Base-by-base conservation (phyloP, 2,888 invertebrate genomes). In the Phragmatobia fuliginosa region DNA sequence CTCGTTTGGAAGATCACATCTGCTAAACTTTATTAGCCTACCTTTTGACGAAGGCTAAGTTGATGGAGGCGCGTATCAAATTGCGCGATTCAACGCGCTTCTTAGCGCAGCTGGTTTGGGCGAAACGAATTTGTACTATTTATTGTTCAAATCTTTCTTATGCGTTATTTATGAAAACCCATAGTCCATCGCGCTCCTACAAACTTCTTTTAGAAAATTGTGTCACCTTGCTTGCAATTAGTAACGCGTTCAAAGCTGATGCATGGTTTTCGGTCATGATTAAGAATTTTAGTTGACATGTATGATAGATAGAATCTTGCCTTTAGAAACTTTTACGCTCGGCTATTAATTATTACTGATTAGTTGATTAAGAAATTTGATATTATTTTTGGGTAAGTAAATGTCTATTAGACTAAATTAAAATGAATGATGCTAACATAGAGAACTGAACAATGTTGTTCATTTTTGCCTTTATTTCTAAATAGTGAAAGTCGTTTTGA, bases 51-150 rank as follows among this genome's bases (percentile, higher is more conserved):
- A 93, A 93, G 87, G 88, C 88, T 78, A 87, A 85, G 89, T 91
- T 92, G 94, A 94, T 93, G 93, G 93, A 94, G 91, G 94, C 92
- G 94, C 94, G 94, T 94, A 93, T 92, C 95, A 91, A 95, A 95
- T 95, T 90, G 93, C 77, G 78, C 89, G 89, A 93, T 93, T 93
- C 91, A 90, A 84, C 85, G 84, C 88, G 92, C 92, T 93, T 92
- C 94, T 94, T 93, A 92, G 83, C 89, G 89, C 95, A 95, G 93
- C 95, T 94, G 95, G 92, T 91, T 90, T 84, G 87, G 86, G 91
- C 91, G 93, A 85, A 89, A 83, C 95, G 91, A 94, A 94, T 95
- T 65, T 88, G 88, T 91, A 91, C 89, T 91, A 93, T 93, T 94
- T 92, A 93, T 93, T 94, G 92, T 94, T 90, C 90, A 85, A 85